Conservation (phyloP, 2,888 invertebrate genomes). For the Amphipyra tragopoginis region DNA sequence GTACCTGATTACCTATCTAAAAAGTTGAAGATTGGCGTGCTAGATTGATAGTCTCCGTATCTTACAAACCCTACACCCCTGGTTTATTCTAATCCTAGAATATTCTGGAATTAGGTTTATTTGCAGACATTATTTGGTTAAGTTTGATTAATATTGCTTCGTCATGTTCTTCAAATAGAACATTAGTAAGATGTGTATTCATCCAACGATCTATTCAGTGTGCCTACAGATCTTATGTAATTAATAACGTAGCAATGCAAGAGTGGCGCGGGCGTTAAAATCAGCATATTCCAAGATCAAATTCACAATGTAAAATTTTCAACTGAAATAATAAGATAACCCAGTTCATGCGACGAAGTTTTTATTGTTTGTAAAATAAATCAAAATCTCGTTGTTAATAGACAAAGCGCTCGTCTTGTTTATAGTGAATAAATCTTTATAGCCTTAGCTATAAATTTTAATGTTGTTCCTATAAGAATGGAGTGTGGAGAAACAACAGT, state of each 20-base stretch:
- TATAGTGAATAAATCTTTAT: constrained; percentile 30
- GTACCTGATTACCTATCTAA: too few relatives aligned
- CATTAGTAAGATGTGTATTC: constrained; percentile 1
- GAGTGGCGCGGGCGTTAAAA: not conserved
- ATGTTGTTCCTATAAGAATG: constrained; percentile 46
- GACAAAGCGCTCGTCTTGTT: constrained; percentile 14
- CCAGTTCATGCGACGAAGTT: constrained; percentile 1
- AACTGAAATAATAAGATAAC: constrained; percentile 20
- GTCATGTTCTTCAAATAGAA: constrained; percentile 16
- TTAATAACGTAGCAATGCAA: not conserved
- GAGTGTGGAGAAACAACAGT: constrained; percentile 28
- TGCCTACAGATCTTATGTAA: not conserved
- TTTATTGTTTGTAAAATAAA: constrained; percentile 10
- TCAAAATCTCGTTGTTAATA: constrained; percentile 8
- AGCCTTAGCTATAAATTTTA: constrained; percentile 52
- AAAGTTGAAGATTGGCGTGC: too few relatives aligned
- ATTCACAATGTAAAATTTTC: not conserved
- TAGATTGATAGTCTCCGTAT: too few relatives aligned
- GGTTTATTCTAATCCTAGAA: too few relatives aligned
- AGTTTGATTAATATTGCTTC: constrained; percentile 19
- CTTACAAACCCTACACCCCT: too few relatives aligned
- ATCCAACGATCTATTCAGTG: constrained; percentile 1
- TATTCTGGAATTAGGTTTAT: not conserved
- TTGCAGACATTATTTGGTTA: constrained; percentile 5
- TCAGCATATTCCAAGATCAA: not conserved